Evolutionary conservation across 2,797 vertebrate genomes (phyloP), one percentile per base, ranked within the genome.

Genomic region (Sandelia bainsii): DNA sequence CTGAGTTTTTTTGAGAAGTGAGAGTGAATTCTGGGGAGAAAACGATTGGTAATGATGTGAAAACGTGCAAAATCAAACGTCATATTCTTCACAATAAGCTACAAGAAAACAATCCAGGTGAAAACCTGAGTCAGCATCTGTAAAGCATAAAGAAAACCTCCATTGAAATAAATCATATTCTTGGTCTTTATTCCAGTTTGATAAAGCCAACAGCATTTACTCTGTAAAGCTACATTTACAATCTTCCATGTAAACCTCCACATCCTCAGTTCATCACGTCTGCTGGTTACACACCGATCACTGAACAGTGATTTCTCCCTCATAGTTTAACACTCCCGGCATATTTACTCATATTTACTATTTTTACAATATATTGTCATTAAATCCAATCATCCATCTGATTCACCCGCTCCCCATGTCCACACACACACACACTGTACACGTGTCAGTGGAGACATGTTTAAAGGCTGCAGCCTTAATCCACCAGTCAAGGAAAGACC

Each of bases 111-210:
- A 4, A 25, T 25, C 25, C 12, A 3, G 22, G 45, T 39, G 1
- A 6, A 10, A 8, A 10, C 1, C 22, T 8, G 51, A 27, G 11
- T 4, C 40, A 29, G n/a, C 11, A 13, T 29, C 6, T 62, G 23
- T 2, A 62, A n/a, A 61, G 23, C 40, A 60, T n/a, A 14, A 37
- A 40, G 10, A 53, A 34, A 0, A 1, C 2, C 23, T 23, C 29
- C 29, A 61, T 32, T 48, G 27, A 46, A 67, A 46, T 44, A 19
- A 52, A 39, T 88, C 60, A 69, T 76, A 34, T 71, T 42, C 46
- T 58, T 87, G 67, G 58, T 81, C 71, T 89, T 91, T 91, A 91
- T 89, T 91, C 85, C 86, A 85, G 83, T 87, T 86, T 52, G 69
- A 70, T 73, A 50, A 79, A 75, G 75, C 69, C 68, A 63, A 72